Percentiles rank a stretch among this genome's conserved stretches.
phyloP scores from a whole-genome alignment of 2,113 vertebrate species.

The Chelonoidis abingdonii region DNA sequence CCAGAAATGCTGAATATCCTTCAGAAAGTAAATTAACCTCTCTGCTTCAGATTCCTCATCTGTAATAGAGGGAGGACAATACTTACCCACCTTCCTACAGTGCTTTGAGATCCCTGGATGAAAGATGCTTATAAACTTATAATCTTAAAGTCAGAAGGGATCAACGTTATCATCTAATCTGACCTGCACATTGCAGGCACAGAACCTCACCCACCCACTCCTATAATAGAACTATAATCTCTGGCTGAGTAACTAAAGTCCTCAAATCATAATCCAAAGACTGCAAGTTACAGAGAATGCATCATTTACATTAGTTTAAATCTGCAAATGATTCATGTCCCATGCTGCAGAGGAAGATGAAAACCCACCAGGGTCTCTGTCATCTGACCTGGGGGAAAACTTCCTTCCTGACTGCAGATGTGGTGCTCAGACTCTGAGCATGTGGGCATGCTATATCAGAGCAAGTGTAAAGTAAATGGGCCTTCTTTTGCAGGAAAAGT shows the following conservation, averaged over 20 bases:
- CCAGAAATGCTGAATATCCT: neutral
- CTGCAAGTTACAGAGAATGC: neutral
- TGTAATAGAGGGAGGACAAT: neutral
- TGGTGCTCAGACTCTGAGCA: neutral
- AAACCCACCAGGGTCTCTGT: neutral
- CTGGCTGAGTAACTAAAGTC: neutral
- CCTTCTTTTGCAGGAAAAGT: neutral
- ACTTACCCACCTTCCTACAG: neutral
- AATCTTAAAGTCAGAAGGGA: neutral
- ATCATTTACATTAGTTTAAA: neutral
- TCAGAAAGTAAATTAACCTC: neutral
- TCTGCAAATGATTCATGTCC: neutral
- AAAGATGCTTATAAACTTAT: neutral
- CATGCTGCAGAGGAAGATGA: neutral
- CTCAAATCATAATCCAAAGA: neutral
- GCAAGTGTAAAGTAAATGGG: neutral
- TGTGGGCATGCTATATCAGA: fast-evolving
- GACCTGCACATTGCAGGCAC: too few species aligned
- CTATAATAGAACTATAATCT: neutral
- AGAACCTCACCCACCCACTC: neutral
- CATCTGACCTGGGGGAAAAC: neutral
- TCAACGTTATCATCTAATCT: neutral
- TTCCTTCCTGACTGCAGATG: neutral
- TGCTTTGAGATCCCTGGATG: neutral
- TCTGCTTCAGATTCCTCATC: neutral